Conservation (phyloP, 92 coral and sea anemone species). For the Porites rus region DNA sequence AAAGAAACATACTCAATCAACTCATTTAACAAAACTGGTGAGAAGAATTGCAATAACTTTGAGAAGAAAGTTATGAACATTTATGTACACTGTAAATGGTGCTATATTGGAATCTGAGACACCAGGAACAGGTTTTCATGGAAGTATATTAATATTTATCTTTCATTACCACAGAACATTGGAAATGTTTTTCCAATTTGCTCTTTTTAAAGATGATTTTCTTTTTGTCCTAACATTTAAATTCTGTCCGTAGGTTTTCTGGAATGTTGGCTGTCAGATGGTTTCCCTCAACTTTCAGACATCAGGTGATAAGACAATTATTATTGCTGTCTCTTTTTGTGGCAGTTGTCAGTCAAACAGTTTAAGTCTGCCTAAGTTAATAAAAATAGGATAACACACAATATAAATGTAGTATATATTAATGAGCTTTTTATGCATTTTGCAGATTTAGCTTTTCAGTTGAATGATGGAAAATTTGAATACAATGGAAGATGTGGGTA, state of each 20-base stretch:
- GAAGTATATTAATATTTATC: too few species aligned
- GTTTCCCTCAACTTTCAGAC: conserved; percentile 98
- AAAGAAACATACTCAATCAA: too few species aligned
- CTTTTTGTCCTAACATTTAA: background rate
- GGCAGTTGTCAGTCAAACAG: background rate
- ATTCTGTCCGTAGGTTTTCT: conserved; percentile 76
- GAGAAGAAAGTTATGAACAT: too few species aligned
- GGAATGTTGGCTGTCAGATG: conserved; percentile 99
- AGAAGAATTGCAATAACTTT: background rate
- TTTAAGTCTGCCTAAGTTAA: too few species aligned
- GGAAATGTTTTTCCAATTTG: too few species aligned
- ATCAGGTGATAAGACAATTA: conserved; percentile 71
- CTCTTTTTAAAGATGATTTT: background rate
- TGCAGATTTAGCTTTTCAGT: conserved; percentile 91
- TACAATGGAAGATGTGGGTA: conserved; percentile 93
- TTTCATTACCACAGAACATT: too few species aligned
- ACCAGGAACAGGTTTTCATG: too few species aligned
- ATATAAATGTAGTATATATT: background rate
- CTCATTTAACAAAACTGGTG: background rate
- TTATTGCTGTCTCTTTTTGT: background rate
- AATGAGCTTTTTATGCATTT: background rate
- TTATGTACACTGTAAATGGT: too few species aligned
- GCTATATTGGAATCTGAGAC: too few species aligned
- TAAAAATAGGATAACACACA: too few species aligned
- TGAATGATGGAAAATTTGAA: conserved; percentile 93